Evolutionary conservation across 2,888 invertebrate genomes (phyloP).

Genomic region (Tiliacea citrago): DNA sequence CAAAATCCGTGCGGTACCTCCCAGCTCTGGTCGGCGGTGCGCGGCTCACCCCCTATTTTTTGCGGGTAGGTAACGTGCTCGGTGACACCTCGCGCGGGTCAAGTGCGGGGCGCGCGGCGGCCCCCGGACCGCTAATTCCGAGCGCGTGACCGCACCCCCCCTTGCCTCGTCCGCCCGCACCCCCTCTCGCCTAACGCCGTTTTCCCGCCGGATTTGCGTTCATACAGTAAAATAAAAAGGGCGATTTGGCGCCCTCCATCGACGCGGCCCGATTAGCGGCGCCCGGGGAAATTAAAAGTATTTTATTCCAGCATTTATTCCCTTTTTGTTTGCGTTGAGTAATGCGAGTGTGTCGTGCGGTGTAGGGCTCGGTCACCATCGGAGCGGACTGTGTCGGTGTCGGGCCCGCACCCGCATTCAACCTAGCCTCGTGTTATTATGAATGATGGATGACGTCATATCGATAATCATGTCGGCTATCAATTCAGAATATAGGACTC

Average conservation of each 20-base stretch:
- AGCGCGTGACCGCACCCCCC: conserved; percentile 85
- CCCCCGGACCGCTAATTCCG: conserved; percentile 83
- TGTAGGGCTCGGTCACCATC: conserved; percentile 56
- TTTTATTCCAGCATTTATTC: conserved; percentile 89
- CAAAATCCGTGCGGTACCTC: conserved; percentile 80
- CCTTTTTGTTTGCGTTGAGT: conserved; percentile 88
- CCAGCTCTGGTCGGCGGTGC: conserved; percentile 63
- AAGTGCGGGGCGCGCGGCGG: conserved; percentile 76
- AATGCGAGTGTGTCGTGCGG: conserved; percentile 77
- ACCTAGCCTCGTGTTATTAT: conserved; percentile 55
- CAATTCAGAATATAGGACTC: conserved; percentile 33
- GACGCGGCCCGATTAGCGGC: conserved; percentile 89
- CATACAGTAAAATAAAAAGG: conserved; percentile 90
- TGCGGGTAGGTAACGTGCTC: conserved; percentile 87
- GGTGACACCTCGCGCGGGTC: conserved; percentile 87
- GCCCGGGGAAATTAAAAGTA: conserved; percentile 90
- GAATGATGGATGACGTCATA: conserved; percentile 64
- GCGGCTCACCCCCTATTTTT: conserved; percentile 80
- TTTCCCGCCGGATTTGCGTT: conserved; percentile 90
- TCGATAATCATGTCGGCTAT: conserved; percentile 43
- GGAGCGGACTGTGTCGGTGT: conserved; percentile 56
- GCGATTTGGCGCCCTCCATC: conserved; percentile 89
- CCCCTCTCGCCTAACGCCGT: conserved; percentile 74
- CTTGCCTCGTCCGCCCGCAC: conserved; percentile 50
- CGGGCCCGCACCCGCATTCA: conserved; percentile 12